Conservation (phyloP, 92 coral and sea anemone genomes). For the Heteractis magnifica region DNA sequence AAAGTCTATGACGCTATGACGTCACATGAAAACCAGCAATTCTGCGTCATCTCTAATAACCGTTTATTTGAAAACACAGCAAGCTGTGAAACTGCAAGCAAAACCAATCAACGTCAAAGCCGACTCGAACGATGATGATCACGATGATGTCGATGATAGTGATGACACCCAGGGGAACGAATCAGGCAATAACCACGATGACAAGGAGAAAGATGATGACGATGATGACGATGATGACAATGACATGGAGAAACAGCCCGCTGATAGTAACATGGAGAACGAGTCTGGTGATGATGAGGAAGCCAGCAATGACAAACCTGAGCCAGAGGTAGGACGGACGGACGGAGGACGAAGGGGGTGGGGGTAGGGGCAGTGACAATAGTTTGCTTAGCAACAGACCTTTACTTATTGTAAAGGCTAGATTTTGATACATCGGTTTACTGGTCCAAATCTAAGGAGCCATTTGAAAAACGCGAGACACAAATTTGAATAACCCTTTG, state of each 20-base stretch:
- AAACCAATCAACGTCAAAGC: constrained; percentile 9
- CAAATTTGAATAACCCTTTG: too few species aligned
- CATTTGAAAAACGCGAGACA: too few species aligned
- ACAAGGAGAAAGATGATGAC: not conserved
- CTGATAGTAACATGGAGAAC: constrained; percentile 8
- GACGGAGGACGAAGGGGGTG: too few species aligned
- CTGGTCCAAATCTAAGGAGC: too few species aligned
- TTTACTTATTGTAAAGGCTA: too few species aligned
- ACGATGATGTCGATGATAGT: not conserved
- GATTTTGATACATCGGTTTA: too few species aligned
- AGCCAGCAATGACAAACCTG: constrained; percentile 9
- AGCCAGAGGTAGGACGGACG: not conserved
- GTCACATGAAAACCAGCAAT: too few species aligned
- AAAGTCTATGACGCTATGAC: too few species aligned
- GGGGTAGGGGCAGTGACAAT: too few species aligned
- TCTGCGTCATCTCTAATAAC: too few species aligned
- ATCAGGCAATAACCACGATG: constrained; percentile 7
- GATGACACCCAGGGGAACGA: not conserved
- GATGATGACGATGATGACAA: constrained; percentile 20
- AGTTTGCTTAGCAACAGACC: too few species aligned
- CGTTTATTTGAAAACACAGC: not conserved
- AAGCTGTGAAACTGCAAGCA: constrained; percentile 19
- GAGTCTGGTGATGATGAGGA: constrained; percentile 19
- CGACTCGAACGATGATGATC: not conserved
- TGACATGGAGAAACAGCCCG: constrained; percentile 27